Evolutionary conservation across 2,888 invertebrate genomes (phyloP), one percentile per base, ranked within the genome.

Genomic region (Hyalella azteca): DNA sequence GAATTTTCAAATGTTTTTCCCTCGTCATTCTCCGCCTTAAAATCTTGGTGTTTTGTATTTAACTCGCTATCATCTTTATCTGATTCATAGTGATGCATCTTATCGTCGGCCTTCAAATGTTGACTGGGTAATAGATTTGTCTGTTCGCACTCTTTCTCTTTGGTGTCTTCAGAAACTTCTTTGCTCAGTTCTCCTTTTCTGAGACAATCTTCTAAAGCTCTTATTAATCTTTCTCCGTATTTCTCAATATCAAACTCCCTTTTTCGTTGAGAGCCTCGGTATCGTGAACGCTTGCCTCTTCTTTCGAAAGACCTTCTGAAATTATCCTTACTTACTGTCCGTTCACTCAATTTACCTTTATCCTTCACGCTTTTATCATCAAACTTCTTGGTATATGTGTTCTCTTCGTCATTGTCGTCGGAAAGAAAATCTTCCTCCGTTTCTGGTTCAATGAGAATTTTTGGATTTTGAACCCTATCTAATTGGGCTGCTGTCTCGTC

Each of bases 251-350:
- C 75, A 19, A 75, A 75, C 36, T 75, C 75, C 22, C 75, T 15
- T 22, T 75, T 75, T 39, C 45, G 40, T 45, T 75, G 75, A 13
- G 75, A 75, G 7, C 29, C 45, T 45, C 75, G 19, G 45, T 75
- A 45, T 39, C 45, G n/a, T 3, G 75, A 32, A 5, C 75, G 45
- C 22, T 75, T 75, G 15, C 75, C 75, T 29, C 75, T 9, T n/a
- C 75, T 41, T 29, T 75, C 75, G 45, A 75, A 75, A 75, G 75
- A 75, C 29, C 75, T 75, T 75, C 75, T 75, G 5, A 75, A 75
- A 39, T 75, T 75, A n/a, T 75, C 75, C n/a, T 32, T 75, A 29
- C 75, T 75, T 15, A 45, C 45, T 41, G 75, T 45, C 29, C 75
- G 22, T 13, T 75, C 75, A 15, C 75, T 39, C 1, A 75, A 39